Evolutionary conservation across 2,113 vertebrate species (phyloP), one percentile per base, ranked within the genome.

Genomic region (Microtus oregoni): DNA sequence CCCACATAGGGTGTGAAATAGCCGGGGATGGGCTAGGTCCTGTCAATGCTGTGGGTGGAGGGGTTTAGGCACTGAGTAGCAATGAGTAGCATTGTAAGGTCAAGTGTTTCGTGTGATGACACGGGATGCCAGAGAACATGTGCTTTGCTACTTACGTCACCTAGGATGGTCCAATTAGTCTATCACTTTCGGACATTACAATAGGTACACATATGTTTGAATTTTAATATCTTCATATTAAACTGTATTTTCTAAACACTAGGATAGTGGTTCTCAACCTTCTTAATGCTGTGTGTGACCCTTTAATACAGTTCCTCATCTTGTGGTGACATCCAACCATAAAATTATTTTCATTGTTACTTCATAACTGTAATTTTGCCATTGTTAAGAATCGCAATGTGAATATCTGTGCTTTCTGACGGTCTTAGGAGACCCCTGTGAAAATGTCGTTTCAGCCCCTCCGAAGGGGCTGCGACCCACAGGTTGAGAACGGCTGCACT

Each of bases 161-260:
- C 78, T 38, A 72, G 32, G 50, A 52, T 1, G 58, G 4, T 50
- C 28, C 5, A 10, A 24, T 83, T 55, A 87, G 73, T 78, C 50
- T 65, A 14, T 90, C 75, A n/a, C 77, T 52, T 91, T 87, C 28
- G 28, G 65, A 67, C 50, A 93, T 26, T 83, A n/a, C 17, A 24
- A 77, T 55, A 47, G 47, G 30, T 68, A 82, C n/a, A 44, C 32
- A 85, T 58, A 44, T 75, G 75, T 68, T 75, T 95, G 15, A 97
- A 68, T 91, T 89, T 76, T 77, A 76, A 95, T 70, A 70, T 73
- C 65, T 94, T 5, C 22, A 52, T 35, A 17, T 86, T 55, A 30
- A 88, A 32, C 72, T 26, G 11, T 44, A 73, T 88, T 86, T 97
- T 91, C 76, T 86, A 91, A 95, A 94, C 44, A 86, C 15, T 75